Conservation (phyloP, 2,113 vertebrate species). For the Vulpes lagopus region DNA sequence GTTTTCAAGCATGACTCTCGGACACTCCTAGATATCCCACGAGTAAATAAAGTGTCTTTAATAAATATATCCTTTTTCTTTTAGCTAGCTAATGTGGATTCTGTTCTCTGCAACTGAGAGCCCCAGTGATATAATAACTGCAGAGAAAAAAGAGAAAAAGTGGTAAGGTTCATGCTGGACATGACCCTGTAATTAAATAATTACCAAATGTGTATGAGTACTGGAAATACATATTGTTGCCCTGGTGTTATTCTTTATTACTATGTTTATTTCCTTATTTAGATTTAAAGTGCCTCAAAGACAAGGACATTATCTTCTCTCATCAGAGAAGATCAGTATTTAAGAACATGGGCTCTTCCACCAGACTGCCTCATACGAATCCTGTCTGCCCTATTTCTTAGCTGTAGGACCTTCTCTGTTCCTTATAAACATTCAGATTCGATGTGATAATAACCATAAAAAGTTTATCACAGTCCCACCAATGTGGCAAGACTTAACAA, state of each 20-base stretch:
- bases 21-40: background rate
- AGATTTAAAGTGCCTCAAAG: background rate
- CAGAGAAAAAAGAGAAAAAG: background rate
- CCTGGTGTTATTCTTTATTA: background rate
- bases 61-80: background rate
- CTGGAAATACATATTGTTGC: background rate
- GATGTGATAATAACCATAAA: background rate
- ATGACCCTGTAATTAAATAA: conserved; percentile 22
- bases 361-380: background rate
- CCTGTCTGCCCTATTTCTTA: background rate
- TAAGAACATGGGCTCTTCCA: background rate
- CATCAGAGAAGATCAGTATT: background rate
- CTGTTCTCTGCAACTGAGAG: background rate
- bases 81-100: background rate
- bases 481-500: background rate
- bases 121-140: background rate
- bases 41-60: background rate
- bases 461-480: background rate
- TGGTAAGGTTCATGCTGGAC: background rate
- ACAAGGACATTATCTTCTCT: conserved; percentile 2
- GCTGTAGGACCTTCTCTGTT: background rate
- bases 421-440: background rate
- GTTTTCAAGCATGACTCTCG: background rate
- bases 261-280: background rate
- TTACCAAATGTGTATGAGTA: background rate